Percentiles rank a stretch among this genome's conserved stretches.
These are phyloP conservation scores for Oplegnathus fasciatus DNA, from an alignment of 2,113 vertebrate genomes.

Conservation along the genomic window DNA sequence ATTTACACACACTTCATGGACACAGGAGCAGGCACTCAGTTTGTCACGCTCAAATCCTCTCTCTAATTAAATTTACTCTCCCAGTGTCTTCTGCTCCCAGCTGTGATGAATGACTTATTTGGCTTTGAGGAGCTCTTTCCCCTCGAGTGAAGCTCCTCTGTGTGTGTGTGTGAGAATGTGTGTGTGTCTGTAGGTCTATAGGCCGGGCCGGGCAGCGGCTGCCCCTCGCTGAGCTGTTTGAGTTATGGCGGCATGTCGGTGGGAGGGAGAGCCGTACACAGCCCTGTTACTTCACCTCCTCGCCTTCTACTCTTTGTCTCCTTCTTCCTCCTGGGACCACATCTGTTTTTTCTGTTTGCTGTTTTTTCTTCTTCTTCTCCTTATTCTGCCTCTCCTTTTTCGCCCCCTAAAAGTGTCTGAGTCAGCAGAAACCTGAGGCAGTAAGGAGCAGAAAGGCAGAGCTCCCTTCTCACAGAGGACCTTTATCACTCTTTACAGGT, in stretches of 20 bases:
- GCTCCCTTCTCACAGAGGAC: constrained; percentile 39
- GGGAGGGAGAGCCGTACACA: constrained; percentile 44
- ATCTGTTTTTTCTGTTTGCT: constrained; percentile 78
- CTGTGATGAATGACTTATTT: constrained; percentile 77
- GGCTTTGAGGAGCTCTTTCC: constrained; percentile 64
- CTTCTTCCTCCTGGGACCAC: constrained; percentile 61
- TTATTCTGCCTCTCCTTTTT: constrained; percentile 43
- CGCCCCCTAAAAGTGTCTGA: constrained; percentile 63
- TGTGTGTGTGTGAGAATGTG: constrained; percentile 19
- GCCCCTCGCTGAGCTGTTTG: constrained; percentile 40
- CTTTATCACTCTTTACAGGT: constrained; percentile 52
- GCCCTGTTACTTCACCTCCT: constrained; percentile 61
- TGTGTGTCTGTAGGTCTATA: neutral
- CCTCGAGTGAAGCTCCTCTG: constrained; percentile 40
- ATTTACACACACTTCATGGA: constrained; percentile 43
- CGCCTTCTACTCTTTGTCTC: constrained; percentile 39
- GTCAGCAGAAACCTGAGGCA: constrained; percentile 82
- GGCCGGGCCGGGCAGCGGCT: constrained; percentile 22
- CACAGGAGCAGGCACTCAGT: constrained; percentile 49
- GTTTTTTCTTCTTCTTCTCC: constrained; percentile 18
- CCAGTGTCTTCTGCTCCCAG: constrained; percentile 59
- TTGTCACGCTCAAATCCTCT: constrained; percentile 67
- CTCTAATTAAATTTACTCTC: constrained; percentile 78
- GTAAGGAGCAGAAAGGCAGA: constrained; percentile 37
- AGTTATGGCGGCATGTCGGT: constrained; percentile 42